phyloP scores from a whole-genome alignment of 1,140 invertebrate genomes.

The Drosophila triauraria region DNA sequence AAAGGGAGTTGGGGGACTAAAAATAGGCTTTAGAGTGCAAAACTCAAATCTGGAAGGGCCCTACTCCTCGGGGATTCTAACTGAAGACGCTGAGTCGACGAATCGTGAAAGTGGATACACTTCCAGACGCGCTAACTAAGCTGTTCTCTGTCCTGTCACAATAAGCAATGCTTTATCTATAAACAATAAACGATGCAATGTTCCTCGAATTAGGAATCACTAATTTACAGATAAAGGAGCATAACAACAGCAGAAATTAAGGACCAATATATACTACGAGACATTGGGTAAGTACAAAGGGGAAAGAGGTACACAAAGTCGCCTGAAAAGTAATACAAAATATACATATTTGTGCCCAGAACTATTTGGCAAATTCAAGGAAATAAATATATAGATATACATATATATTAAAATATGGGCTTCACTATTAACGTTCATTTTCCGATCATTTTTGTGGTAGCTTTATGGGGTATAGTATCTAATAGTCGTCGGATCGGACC shows the following conservation, averaged over 20 bases:
- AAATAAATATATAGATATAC: background rate
- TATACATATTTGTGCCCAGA: background rate
- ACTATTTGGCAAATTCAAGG: background rate
- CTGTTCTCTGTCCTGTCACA: background rate
- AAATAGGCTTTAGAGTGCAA: background rate
- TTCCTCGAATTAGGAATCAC: conserved; percentile 7
- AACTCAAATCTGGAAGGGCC: background rate
- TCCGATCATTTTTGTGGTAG: too few relatives aligned
- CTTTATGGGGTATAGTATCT: too few relatives aligned
- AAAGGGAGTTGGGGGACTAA: background rate
- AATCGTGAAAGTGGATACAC: background rate
- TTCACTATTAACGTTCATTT: too few relatives aligned
- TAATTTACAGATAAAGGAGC: conserved; percentile 5
- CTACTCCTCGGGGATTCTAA: background rate
- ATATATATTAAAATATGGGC: too few relatives aligned
- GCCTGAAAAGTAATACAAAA: background rate
- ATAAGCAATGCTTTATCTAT: conserved; percentile 3
- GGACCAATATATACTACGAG: background rate
- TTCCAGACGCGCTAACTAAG: background rate
- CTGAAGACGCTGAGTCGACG: too few relatives aligned
- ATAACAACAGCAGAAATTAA: background rate
- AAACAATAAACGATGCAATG: conserved; percentile 31
- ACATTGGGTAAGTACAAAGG: background rate
- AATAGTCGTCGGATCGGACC: too few relatives aligned
- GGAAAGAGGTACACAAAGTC: background rate